A percentile compares a stretch with the other conserved stretches of the same genome.
These are phyloP conservation scores for Pinna nobilis DNA, from an alignment of 1,140 invertebrate species.

Conservation along the genomic window DNA sequence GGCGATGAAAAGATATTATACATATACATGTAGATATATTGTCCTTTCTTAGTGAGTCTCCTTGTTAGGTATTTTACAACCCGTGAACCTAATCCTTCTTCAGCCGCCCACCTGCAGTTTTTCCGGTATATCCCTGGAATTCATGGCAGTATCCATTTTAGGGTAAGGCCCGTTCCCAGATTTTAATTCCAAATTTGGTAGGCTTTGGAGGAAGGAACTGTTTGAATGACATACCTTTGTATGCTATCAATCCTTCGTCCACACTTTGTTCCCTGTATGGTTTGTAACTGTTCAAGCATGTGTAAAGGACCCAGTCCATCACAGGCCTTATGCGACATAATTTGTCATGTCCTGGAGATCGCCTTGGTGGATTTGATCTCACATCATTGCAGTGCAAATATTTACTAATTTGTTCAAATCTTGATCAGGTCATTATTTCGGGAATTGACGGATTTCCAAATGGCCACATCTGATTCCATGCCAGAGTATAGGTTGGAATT, in stretches of 20 bases:
- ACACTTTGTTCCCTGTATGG: slow-evolving; percentile 18
- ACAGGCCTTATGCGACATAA: slow-evolving; percentile 13
- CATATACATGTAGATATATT: slow-evolving; percentile 9
- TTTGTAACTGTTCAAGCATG: slow-evolving; percentile 4
- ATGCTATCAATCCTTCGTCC: slow-evolving; percentile 40
- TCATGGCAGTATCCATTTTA: slow-evolving; percentile 4
- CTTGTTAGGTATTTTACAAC: not conserved
- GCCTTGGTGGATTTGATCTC: not conserved
- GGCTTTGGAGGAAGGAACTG: slow-evolving; percentile 29
- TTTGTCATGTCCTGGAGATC: slow-evolving; percentile 22
- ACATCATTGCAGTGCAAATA: slow-evolving; percentile 16
- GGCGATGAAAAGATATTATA: too few relatives aligned
- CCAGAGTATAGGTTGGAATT: not conserved
- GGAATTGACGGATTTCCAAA: not conserved
- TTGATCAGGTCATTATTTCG: not conserved
- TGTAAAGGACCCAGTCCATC: not conserved
- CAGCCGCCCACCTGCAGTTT: not conserved
- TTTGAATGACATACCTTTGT: slow-evolving; percentile 26
- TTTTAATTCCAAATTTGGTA: slow-evolving; percentile 33
- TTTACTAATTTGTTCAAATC: not conserved
- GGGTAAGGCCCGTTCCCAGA: slow-evolving; percentile 30
- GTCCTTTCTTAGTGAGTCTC: not conserved
- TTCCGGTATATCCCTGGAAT: slow-evolving; percentile 20
- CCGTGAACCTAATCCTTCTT: not conserved
- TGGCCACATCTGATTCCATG: not conserved